Conservation (phyloP, 2,113 vertebrate genomes). For the Hemicordylus capensis region DNA sequence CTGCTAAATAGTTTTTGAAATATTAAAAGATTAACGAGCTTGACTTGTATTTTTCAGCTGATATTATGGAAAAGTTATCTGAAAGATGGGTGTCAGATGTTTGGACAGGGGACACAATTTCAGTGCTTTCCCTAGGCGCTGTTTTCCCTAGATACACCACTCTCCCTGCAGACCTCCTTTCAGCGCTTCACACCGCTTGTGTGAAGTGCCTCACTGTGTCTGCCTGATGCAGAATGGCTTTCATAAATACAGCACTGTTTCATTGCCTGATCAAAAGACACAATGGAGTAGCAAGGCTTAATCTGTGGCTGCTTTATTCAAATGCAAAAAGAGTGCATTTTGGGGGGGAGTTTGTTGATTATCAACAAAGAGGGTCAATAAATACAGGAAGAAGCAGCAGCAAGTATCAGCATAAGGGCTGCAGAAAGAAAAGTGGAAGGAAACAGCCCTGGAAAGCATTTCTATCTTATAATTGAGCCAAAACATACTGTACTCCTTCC, state of each 20-base stretch:
- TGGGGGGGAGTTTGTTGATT: neutral
- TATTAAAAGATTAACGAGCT: no score
- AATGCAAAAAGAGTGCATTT: neutral
- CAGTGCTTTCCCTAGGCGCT: no score
- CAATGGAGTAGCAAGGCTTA: neutral
- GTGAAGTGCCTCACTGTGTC: no score
- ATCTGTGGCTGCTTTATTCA: neutral
- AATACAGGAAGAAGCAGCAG: neutral
- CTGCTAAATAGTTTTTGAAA: no score
- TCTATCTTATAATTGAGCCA: neutral
- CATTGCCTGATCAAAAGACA: neutral
- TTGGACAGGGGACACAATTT: no score
- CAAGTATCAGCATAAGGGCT: neutral
- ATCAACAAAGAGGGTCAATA: neutral
- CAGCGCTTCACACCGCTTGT: no score
- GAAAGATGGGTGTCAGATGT: no score
- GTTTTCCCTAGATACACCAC: no score
- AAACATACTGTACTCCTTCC: neutral
- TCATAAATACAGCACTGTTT: neutral
- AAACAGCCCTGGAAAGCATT: neutral
- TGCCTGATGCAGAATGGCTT: neutral
- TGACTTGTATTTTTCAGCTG: no score
- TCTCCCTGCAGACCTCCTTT: no score
- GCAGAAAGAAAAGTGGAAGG: neutral
- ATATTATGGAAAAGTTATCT: no score